Evolutionary conservation across 2,888 invertebrate species (phyloP), one percentile per base, ranked within the genome.

Genomic region (Ochropleura leucogaster): DNA sequence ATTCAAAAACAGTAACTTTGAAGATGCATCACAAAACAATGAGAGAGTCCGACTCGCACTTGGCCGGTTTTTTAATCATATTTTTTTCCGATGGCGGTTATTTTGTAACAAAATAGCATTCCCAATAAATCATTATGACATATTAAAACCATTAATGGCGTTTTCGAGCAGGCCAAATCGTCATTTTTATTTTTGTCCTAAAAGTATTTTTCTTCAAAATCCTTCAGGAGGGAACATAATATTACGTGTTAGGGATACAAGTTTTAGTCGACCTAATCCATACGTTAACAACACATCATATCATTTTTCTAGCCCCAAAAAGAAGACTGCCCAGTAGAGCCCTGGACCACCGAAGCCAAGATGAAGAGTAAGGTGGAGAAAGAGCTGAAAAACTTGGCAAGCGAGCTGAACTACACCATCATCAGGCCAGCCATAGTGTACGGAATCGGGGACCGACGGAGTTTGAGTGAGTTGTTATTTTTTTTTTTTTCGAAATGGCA

Each of bases 401-500:
- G 96, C 0, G 97, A 97, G 75, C 97, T 99, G 53, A 97, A 97
- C 85, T 99, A 98, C 93, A 98, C 98, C 20, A 97, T 99, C 74
- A 93, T 99, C 16, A 97, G 99, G 85, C 98, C 99, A 20, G 98
- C 98, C 9, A 97, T 98, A 74, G 98, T 99, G 0, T 99, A 99
- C 92, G 99, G 99, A 16, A 93, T 97, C 53, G 98, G 98, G 0
- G 99, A 99, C 93, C 97, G 97, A 90, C 97, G 97, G 89, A 98
- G 99, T 82, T 95, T 99, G 77, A 98, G 98, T 98, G 91, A 97
- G 97, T 96, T 1, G 1, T 30, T 30, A 1, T 30, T 30, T 30
- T 30, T 30, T 30, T 30, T 30, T 30, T 30, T 30, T 30, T 30
- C 30, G 30, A 30, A 30, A 30, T 30, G 30, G 30, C 30, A 30